Base-by-base conservation (phyloP, 2,113 vertebrate species). In the Ivindomyrus marchei region DNA sequence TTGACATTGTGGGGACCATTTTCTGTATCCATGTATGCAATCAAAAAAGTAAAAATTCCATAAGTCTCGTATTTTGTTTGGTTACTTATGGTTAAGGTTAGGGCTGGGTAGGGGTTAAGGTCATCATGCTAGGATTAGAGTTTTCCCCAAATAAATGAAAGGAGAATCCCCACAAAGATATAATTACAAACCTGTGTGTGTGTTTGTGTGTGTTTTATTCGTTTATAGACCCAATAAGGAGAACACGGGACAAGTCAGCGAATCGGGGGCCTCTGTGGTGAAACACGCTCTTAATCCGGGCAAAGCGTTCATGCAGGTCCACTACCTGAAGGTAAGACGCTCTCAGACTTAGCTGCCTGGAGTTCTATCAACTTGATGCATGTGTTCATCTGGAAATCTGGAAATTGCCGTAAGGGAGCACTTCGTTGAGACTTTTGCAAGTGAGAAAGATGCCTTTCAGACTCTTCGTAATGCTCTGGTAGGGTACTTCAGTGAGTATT, bases 251-350 rank as follows among this genome's bases (percentile, higher is more conserved):
- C 94, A 96, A 74, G 42, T 95, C 66, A 97, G 94, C 84, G 97
- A 97, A 47, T 98, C 97, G 2, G 98, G 98, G 91, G 97, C 98
- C 24, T 98, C 96, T 21, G 46, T 96, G 10, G 94, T 99, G 85
- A 98, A 97, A 94, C 96, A 99, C 9, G 98, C 97, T 88, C 97
- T 99, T 91, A 99, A 97, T 93, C 97, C 98, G 31, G 98, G 97
- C 92, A 99, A 99, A 94, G 91, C 91, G 88, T 99, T 99, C 95
- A 97, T 99, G 97, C 98, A 99, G 90, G 97, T 99, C 88, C 98
- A 99, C 94, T 99, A 99, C 92, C 95, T 99, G 91, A 99, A 99
- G 97, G 98, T 98, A 91, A 95, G 94, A 91, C 45, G 19, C 3
- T 47, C 36, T 50, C 88, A 45, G 7, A 27, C 19, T 4, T 15